Evolutionary conservation across 64 coral and sea anemone genomes (phyloP).

Genomic region (Stichodactyla helianthus): DNA sequence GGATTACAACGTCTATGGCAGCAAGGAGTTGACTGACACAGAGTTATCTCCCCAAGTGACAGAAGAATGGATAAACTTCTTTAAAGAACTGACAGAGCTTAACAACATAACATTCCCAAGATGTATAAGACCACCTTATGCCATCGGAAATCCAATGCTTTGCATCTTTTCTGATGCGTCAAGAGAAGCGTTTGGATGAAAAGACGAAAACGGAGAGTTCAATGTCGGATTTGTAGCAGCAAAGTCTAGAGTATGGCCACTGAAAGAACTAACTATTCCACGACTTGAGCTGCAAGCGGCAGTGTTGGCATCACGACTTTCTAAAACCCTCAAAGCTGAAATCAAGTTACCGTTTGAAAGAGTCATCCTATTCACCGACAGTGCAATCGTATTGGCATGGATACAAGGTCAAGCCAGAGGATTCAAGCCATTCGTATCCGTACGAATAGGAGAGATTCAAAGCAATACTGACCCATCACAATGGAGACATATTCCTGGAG

Average conservation of each 20-base stretch:
- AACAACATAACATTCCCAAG: background rate
- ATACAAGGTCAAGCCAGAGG: too few species aligned
- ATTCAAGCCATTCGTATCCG: too few species aligned
- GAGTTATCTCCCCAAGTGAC: too few species aligned
- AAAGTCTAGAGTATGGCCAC: constrained; percentile 34
- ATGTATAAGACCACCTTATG: background rate
- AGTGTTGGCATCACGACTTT: constrained; percentile 17
- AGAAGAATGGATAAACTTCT: too few species aligned
- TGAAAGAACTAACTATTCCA: constrained; percentile 43
- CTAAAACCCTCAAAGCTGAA: constrained; percentile 1
- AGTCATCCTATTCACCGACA: constrained; percentile 10
- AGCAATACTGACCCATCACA: too few species aligned
- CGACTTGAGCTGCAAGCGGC: background rate
- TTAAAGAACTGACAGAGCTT: too few species aligned
- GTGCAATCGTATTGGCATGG: background rate
- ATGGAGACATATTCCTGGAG: too few species aligned
- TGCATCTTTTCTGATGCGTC: constrained; percentile 19
- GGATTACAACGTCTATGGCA: too few species aligned
- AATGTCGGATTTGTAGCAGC: constrained; percentile 17
- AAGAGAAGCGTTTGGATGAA: constrained; percentile 1
- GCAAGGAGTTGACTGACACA: too few species aligned
- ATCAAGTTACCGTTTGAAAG: too few species aligned
- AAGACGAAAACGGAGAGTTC: background rate
- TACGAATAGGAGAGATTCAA: too few species aligned
- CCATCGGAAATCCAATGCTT: background rate